Evolutionary conservation across 2,113 vertebrate genomes (phyloP).

Genomic region (Ceyx cyanopectus): DNA sequence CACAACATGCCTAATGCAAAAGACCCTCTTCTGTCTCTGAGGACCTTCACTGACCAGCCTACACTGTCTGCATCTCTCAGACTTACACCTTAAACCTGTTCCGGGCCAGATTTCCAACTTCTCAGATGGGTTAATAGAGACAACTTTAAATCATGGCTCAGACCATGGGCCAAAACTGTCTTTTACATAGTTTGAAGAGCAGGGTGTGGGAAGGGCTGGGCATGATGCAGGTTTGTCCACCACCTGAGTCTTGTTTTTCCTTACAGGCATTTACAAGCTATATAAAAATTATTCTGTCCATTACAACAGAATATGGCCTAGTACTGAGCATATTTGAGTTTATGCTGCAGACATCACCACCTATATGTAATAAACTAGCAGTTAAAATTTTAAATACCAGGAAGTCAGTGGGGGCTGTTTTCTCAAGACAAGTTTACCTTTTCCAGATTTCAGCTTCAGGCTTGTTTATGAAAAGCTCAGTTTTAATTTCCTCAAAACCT

Average conservation of each 20-base stretch:
- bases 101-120: background rate
- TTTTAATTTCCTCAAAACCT: background rate
- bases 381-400: background rate
- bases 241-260: background rate
- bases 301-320: background rate
- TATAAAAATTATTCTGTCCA: background rate
- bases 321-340: background rate
- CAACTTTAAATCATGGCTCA: background rate
- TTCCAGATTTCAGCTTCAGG: background rate
- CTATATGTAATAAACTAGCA: background rate
- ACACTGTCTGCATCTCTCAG: background rate
- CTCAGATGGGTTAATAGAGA: background rate
- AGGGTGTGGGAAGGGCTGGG: background rate
- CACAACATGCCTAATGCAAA: background rate
- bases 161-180: background rate
- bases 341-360: background rate
- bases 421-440: background rate
- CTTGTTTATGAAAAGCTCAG: background rate
- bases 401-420: background rate
- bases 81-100: background rate
- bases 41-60: background rate
- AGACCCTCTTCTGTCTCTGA: background rate
- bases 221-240: background rate
- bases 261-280: background rate
- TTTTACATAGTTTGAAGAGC: background rate